Percentiles rank a stretch among this genome's conserved stretches.
phyloP scores from a whole-genome alignment of 2,888 invertebrate species.

The Pseudanteris insignis region DNA sequence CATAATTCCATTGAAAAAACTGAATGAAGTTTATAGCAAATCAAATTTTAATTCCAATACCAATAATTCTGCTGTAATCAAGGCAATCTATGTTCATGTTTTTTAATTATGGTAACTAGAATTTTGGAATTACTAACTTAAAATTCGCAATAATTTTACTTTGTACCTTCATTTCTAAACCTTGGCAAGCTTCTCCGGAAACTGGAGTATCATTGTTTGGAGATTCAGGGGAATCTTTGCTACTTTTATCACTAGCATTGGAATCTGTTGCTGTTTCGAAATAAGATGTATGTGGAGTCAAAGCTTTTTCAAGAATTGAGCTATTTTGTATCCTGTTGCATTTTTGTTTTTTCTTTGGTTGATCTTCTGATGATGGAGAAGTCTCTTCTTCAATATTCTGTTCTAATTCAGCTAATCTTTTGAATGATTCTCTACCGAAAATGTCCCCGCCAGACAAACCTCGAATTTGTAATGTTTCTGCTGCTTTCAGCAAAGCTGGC shows the following conservation, averaged over 20 bases:
- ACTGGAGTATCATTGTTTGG: conserved; percentile 45
- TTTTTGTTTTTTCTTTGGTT: conserved; percentile 57
- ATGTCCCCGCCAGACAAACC: conserved; percentile 73
- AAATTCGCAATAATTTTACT: too few species aligned
- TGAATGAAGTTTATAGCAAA: too few species aligned
- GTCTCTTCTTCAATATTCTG: conserved; percentile 48
- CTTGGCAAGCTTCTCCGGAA: conserved; percentile 55
- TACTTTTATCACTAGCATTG: conserved; percentile 50
- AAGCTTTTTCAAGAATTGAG: conserved; percentile 57
- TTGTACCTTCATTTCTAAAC: conserved; percentile 61
- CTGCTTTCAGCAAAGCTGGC: conserved; percentile 74
- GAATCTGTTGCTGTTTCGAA: conserved; percentile 52
- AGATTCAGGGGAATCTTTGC: conserved; percentile 52
- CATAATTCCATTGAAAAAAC: too few species aligned
- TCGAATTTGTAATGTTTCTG: conserved; percentile 75
- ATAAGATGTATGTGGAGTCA: conserved; percentile 52
- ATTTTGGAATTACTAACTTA: background rate
- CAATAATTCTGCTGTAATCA: too few species aligned
- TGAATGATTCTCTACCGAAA: conserved; percentile 66
- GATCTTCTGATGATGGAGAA: conserved; percentile 48
- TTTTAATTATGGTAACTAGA: background rate
- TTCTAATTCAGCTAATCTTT: conserved; percentile 55
- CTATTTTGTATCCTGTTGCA: conserved; percentile 50
- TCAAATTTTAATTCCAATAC: too few species aligned
- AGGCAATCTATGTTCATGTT: too few species aligned